Conservation (phyloP, 2,888 invertebrate genomes). For the Eubasilissa splendida region DNA sequence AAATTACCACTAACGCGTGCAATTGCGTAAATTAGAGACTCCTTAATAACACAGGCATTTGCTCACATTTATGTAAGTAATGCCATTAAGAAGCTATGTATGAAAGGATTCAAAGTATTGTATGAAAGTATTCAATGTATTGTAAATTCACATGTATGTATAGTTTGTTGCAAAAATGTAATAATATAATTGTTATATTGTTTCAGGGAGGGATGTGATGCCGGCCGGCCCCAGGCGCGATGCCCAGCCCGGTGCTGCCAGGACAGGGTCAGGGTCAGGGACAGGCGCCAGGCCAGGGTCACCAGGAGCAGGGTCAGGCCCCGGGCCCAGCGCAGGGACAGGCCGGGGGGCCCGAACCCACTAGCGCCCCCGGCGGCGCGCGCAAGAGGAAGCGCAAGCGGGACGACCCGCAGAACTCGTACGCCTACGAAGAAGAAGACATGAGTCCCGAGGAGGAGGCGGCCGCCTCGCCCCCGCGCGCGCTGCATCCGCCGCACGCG, state of each 20-base stretch:
- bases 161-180: not conserved
- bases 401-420: conserved; percentile 75
- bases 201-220: conserved; percentile 76
- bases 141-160: not conserved
- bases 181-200: conserved; percentile 59
- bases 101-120: too few relatives aligned
- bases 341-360: conserved; percentile 61
- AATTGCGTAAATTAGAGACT: too few relatives aligned
- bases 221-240: conserved; percentile 74
- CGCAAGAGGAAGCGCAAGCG: conserved; percentile 77
- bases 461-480: conserved; percentile 72
- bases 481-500: too few relatives aligned
- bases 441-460: conserved; percentile 81
- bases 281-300: conserved; percentile 61
- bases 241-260: conserved; percentile 75
- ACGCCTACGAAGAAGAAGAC: conserved; percentile 71
- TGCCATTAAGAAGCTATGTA: too few relatives aligned
- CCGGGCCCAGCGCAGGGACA: conserved; percentile 68
- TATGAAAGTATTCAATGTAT: too few relatives aligned
- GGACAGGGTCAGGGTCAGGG: conserved; percentile 49
- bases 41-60: too few relatives aligned
- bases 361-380: conserved; percentile 74
- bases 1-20: too few relatives aligned
- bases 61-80: too few relatives aligned
- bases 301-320: conserved; percentile 66